phyloP scores from a whole-genome alignment of 2,113 vertebrate genomes.

The Grammomys dolichurus region DNA sequence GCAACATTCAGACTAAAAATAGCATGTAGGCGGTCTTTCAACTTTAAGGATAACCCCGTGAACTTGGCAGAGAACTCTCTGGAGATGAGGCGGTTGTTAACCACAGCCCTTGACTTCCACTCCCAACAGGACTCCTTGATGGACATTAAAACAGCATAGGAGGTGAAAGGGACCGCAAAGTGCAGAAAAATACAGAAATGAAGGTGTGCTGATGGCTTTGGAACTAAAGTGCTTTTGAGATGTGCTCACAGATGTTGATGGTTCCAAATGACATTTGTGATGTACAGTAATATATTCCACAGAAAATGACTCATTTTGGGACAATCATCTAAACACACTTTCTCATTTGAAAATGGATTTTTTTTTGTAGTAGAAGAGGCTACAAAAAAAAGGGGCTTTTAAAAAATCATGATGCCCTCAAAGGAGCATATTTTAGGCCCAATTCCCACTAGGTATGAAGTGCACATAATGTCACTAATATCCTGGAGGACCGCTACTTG shows the following conservation, averaged over 20 bases:
- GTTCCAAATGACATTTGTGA: constrained; percentile 16
- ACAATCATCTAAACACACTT: neutral
- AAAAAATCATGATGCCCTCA: neutral
- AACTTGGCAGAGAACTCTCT: neutral
- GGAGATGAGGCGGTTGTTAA: neutral
- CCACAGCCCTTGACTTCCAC: neutral
- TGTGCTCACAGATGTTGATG: neutral
- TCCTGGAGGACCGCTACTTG: neutral
- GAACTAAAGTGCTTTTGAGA: neutral
- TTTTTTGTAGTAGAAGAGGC: neutral
- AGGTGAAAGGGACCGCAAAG: neutral
- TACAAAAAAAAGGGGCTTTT: too few species aligned
- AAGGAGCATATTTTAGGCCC: constrained; percentile 10
- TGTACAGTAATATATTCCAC: neutral
- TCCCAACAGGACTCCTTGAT: neutral
- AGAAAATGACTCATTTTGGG: constrained; percentile 27
- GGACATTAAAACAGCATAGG: neutral
- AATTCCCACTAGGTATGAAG: neutral
- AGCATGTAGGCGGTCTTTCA: neutral
- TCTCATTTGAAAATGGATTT: constrained; percentile 16
- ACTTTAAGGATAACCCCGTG: neutral
- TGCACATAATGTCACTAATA: neutral
- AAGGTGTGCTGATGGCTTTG: neutral
- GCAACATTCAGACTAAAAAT: neutral
- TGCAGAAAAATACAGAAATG: neutral